Evolutionary conservation across 1,140 invertebrate genomes (phyloP).

Genomic region (Nasonia longicornis): DNA sequence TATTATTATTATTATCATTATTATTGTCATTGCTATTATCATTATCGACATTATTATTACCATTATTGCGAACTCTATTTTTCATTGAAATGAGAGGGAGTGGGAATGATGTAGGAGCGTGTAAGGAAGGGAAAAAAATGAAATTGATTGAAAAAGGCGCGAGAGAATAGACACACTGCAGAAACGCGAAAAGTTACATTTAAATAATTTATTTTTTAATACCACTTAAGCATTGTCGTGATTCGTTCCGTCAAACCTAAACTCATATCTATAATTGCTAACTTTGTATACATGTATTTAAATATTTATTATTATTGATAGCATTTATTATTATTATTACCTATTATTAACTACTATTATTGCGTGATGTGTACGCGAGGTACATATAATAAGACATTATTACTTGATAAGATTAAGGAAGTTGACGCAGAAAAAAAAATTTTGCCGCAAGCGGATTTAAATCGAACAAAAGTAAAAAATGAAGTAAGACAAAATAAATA

Average conservation of each 20-base stretch:
- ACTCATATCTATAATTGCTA: conserved; percentile 56
- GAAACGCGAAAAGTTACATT: conserved; percentile 45
- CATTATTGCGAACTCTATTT: conserved; percentile 56
- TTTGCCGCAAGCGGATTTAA: conserved; percentile 40
- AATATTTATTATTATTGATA: conserved; percentile 48
- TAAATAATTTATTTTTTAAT: conserved; percentile 51
- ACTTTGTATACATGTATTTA: conserved; percentile 50
- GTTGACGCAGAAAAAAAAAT: conserved; percentile 44
- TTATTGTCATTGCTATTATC: conserved; percentile 43
- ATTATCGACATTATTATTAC: conserved; percentile 53
- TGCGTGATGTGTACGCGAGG: conserved; percentile 43
- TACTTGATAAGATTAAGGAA: conserved; percentile 50
- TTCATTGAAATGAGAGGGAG: conserved; percentile 23
- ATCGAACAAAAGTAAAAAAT: conserved; percentile 36
- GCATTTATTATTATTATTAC: conserved; percentile 45
- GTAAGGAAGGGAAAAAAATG: neutral
- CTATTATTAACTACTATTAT: conserved; percentile 45
- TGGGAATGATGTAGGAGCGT: conserved; percentile 1
- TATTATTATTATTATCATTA: conserved; percentile 38
- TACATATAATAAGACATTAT: conserved; percentile 35
- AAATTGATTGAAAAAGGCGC: conserved; percentile 39
- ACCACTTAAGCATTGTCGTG: conserved; percentile 50
- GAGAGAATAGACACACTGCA: conserved; percentile 30
- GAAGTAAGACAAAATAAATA: conserved; percentile 27
- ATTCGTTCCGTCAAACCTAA: conserved; percentile 50